Evolutionary conservation across 2,888 invertebrate genomes (phyloP), one percentile per base, ranked within the genome.

Genomic region (Trypoxylon attenuatum): DNA sequence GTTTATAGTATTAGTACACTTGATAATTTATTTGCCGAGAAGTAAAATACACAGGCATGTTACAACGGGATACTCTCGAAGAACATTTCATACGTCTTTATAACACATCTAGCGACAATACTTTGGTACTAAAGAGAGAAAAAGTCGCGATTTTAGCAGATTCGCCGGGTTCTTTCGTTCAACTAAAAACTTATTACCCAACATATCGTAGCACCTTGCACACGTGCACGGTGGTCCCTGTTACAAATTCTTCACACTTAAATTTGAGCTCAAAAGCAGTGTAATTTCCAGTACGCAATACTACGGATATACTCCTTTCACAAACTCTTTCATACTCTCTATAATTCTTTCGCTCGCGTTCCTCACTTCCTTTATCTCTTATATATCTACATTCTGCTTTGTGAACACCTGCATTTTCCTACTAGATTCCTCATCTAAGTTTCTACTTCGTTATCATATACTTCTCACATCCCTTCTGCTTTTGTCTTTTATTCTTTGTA

Each of bases 21-120:
- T 64, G 62, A 69, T 63, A 60, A 59, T 77, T 77, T 77, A 77
- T 76, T 76, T 73, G 64, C 62, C 73, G 66, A 77, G 77, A 77
- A 77, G 71, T 76, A 76, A 76, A 76, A 76, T 76, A 77, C 77
- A 76, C 67, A 71, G 74, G 74, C 76, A 72, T 76, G 61, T 74
- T 76, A 75, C 54, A 61, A 62, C 61, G 61, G 61, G 64, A 53
- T 76, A 76, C 61, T 65, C 71, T 60, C 63, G 71, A 68, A 66
- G 69, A 74, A 66, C 62, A 69, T 59, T 51, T 66, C 61, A 65
- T 69, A 69, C 61, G 69, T 69, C 61, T 71, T 61, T 69, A 69
- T 73, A 67, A 71, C 76, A 76, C 76, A 76, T 72, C 74, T 76
- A 76, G 75, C 71, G 72, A 73, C 66, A 66, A 74, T 73, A 74